Percentiles rank a stretch among this genome's conserved stretches.
Evolutionary conservation across 2,113 vertebrate genomes (phyloP).

Genomic region (Fukomys damarensis): DNA sequence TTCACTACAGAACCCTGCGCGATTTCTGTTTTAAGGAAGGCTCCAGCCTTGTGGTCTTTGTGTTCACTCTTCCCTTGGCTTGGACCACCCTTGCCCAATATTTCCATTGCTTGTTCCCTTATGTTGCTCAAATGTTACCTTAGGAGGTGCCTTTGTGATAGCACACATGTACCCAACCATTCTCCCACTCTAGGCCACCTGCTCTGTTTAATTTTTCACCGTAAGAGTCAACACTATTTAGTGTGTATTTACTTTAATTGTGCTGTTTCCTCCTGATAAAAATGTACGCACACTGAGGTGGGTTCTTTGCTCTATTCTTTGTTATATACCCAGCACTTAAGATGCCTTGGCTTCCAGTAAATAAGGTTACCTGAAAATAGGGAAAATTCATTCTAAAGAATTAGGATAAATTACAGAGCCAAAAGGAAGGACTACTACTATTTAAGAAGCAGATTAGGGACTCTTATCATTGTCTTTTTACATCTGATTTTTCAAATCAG

Average conservation of each 20-base stretch:
- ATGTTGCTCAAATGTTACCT: background rate
- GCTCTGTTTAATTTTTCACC: background rate
- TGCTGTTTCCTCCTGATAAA: background rate
- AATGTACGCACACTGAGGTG: background rate
- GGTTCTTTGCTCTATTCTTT: background rate
- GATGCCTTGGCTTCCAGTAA: background rate
- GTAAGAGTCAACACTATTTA: background rate
- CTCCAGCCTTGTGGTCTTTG: background rate
- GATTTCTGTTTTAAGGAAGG: background rate
- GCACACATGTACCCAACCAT: background rate
- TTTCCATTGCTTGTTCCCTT: background rate
- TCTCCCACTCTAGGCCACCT: too few species aligned
- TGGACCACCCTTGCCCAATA: background rate
- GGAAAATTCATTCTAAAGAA: background rate
- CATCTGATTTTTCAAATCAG: background rate
- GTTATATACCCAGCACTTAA: background rate
- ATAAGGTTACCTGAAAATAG: conserved; percentile 25
- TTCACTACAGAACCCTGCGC: background rate
- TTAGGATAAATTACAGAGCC: background rate
- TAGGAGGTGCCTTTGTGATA: background rate
- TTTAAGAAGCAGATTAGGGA: background rate
- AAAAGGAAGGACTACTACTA: background rate
- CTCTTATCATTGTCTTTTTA: background rate
- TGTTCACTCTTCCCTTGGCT: background rate
- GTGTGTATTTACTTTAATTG: background rate